These are phyloP conservation scores for Canis aureus DNA, from an alignment of 2,113 vertebrate genomes.

Conservation along the genomic window DNA sequence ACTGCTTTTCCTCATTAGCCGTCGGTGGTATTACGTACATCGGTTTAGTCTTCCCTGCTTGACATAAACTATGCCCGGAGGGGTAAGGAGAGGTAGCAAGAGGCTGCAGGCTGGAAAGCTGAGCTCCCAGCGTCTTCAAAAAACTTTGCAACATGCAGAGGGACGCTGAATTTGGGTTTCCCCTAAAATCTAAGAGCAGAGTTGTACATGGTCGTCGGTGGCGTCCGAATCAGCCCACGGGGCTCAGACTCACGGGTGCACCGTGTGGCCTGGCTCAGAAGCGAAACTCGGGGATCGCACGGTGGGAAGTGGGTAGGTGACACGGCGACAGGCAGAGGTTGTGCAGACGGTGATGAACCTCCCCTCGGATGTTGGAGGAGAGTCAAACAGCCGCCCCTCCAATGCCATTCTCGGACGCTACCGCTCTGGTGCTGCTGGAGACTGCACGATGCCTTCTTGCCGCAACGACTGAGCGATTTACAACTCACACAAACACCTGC, in stretches of 20 bases:
- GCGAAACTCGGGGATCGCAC: neutral
- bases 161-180: neutral
- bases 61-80: neutral
- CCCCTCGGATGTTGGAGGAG: conserved; percentile 1
- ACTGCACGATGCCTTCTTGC: neutral
- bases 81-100: neutral
- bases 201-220: neutral
- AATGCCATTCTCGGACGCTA: neutral
- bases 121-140: neutral
- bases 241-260: accelerated
- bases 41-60: neutral
- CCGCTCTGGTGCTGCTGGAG: neutral
- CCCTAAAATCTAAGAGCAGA: neutral
- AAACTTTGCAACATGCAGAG: neutral
- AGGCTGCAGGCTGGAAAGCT: neutral
- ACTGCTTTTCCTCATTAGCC: conserved; percentile 78
- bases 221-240: neutral
- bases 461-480: neutral
- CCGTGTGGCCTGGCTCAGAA: neutral
- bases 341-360: neutral
- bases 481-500: neutral
- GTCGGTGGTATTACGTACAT: neutral
- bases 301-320: neutral
- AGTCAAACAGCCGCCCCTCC: neutral
- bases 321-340: neutral